Base-by-base conservation (phyloP, 1,140 invertebrate genomes). In the Colletes gigas region DNA sequence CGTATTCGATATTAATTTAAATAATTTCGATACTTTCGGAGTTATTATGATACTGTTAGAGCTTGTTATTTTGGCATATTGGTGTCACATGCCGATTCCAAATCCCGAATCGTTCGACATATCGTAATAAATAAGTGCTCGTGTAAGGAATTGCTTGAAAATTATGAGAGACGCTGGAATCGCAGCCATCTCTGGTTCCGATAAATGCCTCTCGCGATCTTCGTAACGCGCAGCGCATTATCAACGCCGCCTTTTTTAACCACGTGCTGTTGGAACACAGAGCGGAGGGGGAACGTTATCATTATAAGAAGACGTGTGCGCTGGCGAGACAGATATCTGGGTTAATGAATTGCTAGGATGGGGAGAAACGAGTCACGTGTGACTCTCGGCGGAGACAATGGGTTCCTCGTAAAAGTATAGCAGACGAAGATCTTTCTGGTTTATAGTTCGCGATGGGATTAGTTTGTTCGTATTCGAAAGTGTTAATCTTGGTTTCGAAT, bases 281-380 rank as follows among this genome's bases (percentile, higher is more conserved):
- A 3, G 10, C 0, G 10, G 8, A 12, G 50, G 19, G 6, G 15
- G 19, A 10, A 17, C 39, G 17, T 66, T 57, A 69, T 39, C 50
- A 63, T 71, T 59, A 30, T 59, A 21, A 8, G 60, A 72, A 67
- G 59, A 72, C 62, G 80, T 60, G 72, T 39, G 47, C 57, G 52
- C 21, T 10, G 4, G 50, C 47, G 59, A 41, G 44, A 62, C 44
- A 62, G 69, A 75, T 74, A 83, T 80, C 72, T 80, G 78, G 82
- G 82, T 83, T 83, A 83, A 83, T 80, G 82, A 83, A 83, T 80
- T 83, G 72, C 72, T 73, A 50, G 66, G 39, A 67, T 39, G 54
- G 60, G 72, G 41, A 57, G 67, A 63, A 70, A 76, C 47, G 67
- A 44, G 78, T 59, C 44, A 54, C 57, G n/a, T 69, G 54, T 57